phyloP scores from a whole-genome alignment of 2,888 invertebrate species.

The Apotomis betuletana region DNA sequence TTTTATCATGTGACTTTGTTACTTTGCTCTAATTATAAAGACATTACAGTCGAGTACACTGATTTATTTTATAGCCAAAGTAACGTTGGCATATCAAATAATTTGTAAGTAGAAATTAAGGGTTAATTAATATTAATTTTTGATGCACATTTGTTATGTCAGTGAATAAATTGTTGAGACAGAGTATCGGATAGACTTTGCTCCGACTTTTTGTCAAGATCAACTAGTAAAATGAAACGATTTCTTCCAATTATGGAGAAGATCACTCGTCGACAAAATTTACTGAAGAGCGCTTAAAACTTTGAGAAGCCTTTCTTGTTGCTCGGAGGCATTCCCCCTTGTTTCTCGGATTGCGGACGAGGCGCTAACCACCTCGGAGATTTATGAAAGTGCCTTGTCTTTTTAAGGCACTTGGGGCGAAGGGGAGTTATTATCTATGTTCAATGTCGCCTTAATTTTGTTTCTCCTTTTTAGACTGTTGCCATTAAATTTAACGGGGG shows the following conservation, averaged over 20 bases:
- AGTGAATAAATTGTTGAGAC: background rate
- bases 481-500: conserved; percentile 59
- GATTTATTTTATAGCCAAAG: too few relatives aligned
- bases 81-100: too few relatives aligned
- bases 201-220: conserved; percentile 32
- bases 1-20: too few relatives aligned
- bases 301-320: conserved; percentile 64
- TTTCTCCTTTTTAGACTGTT: conserved; percentile 58
- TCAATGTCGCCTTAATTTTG: conserved; percentile 63
- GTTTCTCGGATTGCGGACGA: conserved; percentile 70
- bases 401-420: conserved; percentile 66
- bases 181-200: conserved; percentile 1
- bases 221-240: conserved; percentile 60
- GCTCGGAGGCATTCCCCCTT: conserved; percentile 63
- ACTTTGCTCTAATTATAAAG: too few relatives aligned
- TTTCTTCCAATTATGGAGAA: conserved; percentile 62
- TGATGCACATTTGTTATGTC: too few relatives aligned
- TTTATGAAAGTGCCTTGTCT: conserved; percentile 75
- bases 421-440: conserved; percentile 70
- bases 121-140: too few relatives aligned
- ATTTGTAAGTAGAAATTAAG: too few relatives aligned
- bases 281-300: conserved; percentile 72
- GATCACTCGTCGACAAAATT: conserved; percentile 71
- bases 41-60: too few relatives aligned
- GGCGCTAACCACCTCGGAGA: conserved; percentile 73